Conservation (phyloP, 2,113 vertebrate genomes). For the Calyptommatus sinebrachiatus region DNA sequence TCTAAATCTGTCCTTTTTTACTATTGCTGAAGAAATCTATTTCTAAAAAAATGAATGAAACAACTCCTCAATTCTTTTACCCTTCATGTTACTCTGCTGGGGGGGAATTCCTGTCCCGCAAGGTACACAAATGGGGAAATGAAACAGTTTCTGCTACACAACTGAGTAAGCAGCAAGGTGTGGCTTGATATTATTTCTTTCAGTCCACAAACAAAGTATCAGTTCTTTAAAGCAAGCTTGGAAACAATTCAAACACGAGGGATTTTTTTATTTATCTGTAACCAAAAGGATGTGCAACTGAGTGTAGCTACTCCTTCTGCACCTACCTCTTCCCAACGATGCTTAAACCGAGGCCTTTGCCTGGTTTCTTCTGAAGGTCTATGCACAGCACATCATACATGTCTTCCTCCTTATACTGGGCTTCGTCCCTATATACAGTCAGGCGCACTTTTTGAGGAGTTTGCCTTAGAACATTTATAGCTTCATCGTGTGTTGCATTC, state of each 20-base stretch:
- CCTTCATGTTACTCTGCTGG: background rate
- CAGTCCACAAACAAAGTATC: background rate
- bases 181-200: background rate
- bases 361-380: conserved; percentile 89
- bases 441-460: conserved; percentile 89
- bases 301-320: background rate
- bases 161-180: background rate
- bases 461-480: conserved; percentile 93
- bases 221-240: background rate
- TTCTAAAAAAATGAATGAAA: background rate
- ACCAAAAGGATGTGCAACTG: background rate
- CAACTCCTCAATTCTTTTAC: background rate
- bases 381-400: conserved; percentile 87
- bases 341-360: conserved; percentile 91
- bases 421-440: conserved; percentile 88
- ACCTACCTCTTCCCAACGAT: conserved; percentile 92
- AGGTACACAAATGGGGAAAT: background rate
- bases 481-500: conserved; percentile 91
- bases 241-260: background rate
- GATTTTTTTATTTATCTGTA: background rate
- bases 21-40: background rate
- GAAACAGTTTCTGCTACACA: background rate
- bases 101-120: background rate
- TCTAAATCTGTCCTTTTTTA: background rate
- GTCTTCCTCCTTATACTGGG: conserved; percentile 94